Percentiles rank a stretch among this genome's conserved stretches.
Evolutionary conservation across 2,113 vertebrate genomes (phyloP).

Genomic region (Tylochromis polylepis): DNA sequence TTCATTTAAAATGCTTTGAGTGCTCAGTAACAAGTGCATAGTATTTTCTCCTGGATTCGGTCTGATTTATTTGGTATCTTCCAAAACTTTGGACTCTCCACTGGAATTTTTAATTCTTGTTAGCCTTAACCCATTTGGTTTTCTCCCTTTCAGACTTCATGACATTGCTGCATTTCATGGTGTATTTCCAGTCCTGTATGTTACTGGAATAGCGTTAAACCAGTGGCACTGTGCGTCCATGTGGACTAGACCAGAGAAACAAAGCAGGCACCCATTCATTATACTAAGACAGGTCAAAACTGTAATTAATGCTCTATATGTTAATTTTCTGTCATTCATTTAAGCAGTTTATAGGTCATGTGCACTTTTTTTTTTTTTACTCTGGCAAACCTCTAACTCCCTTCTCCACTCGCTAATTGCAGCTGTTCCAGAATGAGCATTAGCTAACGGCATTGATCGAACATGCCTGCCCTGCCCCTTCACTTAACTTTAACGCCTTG

Average conservation of each 20-base stretch:
- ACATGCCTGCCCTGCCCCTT: neutral
- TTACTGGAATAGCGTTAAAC: neutral
- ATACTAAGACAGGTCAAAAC: neutral
- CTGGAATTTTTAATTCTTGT: neutral
- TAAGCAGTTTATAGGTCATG: neutral
- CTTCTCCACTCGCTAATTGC: neutral
- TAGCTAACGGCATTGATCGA: slow-evolving; percentile 1
- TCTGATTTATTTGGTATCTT: neutral
- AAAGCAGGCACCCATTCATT: neutral
- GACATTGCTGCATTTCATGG: neutral
- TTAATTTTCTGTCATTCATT: neutral
- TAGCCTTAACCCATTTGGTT: neutral
- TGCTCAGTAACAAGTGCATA: neutral
- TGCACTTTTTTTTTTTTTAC: neutral
- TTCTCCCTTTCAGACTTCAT: neutral
- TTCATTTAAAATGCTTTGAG: neutral
- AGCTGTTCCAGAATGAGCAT: neutral
- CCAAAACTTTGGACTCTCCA: neutral
- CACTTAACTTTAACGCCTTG: neutral
- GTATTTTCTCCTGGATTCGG: neutral
- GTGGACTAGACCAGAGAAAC: neutral
- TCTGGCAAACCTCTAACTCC: neutral
- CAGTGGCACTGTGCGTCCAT: neutral
- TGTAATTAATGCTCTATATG: neutral
- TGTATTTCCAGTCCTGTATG: neutral